Conservation (phyloP, 2,888 invertebrate species). For the Miltochrista miniata region DNA sequence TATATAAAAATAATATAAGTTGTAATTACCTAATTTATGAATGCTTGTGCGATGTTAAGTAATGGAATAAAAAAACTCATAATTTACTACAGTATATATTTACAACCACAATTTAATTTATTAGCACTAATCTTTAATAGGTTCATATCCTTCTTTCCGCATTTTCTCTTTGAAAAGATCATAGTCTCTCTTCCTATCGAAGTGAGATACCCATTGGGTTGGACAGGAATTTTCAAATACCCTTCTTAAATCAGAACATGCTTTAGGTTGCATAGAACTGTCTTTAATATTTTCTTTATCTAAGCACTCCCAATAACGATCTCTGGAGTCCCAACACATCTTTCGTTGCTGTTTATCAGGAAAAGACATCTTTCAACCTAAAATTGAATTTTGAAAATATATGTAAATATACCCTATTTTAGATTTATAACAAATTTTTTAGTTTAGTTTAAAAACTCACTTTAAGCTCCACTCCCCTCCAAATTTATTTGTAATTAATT, state of each 20-base stretch:
- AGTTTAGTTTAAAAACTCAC: conserved; percentile 24
- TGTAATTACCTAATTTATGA: conserved; percentile 3
- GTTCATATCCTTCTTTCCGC: conserved; percentile 93
- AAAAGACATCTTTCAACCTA: conserved; percentile 88
- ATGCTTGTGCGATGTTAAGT: no score
- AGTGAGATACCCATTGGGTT: conserved; percentile 95
- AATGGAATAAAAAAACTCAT: conserved; percentile 32
- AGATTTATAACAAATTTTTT: no score
- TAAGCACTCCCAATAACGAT: conserved; percentile 95
- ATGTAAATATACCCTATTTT: conserved; percentile 9
- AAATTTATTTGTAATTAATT: no score
- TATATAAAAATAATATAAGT: neutral
- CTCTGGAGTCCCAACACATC: conserved; percentile 93
- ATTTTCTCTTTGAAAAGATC: conserved; percentile 94
- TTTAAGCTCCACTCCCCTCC: conserved; percentile 17
- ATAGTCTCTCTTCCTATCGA: conserved; percentile 95
- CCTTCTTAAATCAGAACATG: conserved; percentile 88
- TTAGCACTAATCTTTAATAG: conserved; percentile 81
- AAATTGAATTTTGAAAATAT: conserved; percentile 52
- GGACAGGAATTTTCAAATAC: conserved; percentile 91
- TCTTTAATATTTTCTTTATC: conserved; percentile 87
- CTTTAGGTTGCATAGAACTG: conserved; percentile 74
- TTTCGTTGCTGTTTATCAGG: conserved; percentile 90
- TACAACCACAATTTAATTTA: conserved; percentile 57
- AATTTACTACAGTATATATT: conserved; percentile 76